Evolutionary conservation across 2,113 vertebrate genomes (phyloP), one percentile per base, ranked within the genome.

Genomic region (Cheilinus undulatus): DNA sequence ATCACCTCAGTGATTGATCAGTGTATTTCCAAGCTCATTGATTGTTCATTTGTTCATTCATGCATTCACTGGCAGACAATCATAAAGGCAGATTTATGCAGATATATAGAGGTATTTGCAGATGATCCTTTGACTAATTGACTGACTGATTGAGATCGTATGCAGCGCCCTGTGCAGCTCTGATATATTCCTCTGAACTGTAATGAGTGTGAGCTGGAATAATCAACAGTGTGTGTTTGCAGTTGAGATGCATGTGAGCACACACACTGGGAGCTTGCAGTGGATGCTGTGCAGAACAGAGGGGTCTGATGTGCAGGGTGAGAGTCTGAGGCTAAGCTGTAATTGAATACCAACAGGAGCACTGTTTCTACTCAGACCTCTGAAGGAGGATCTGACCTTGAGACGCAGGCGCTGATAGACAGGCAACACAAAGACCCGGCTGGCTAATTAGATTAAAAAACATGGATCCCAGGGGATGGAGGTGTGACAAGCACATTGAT

Each of bases 391-490:
- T 72, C 63, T 85, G 82, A 89, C 90, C 90, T 90, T 92, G 87
- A 88, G 80, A 86, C 23, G 64, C 68, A 49, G 13, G 60, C 5
- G 30, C 83, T 86, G 89, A 90, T 86, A 89, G 91, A 90, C 91
- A 90, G 88, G 83, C 90, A 86, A 85, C 87, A 90, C 84, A 89
- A 87, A 89, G 86, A 82, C 56, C 67, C 23, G 65, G 73, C 85
- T 70, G 65, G 81, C 86, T 91, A 92, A 92, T 91, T 91, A 90
- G 90, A 92, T 92, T 91, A 90, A 89, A 90, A 90, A 90, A 89
- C 88, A 90, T 83, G 89, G 85, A 90, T 89, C 85, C 89, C 80
- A 49, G 46, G 87, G 88, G 87, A 90, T 78, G 65, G 76, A 76
- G 87, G 88, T 89, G 89, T 92, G 90, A 91, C 87, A 84, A 70